Percentiles rank a stretch among this genome's conserved stretches.
phyloP scores from a whole-genome alignment of 2,888 invertebrate genomes.

The Archips crataeganus region DNA sequence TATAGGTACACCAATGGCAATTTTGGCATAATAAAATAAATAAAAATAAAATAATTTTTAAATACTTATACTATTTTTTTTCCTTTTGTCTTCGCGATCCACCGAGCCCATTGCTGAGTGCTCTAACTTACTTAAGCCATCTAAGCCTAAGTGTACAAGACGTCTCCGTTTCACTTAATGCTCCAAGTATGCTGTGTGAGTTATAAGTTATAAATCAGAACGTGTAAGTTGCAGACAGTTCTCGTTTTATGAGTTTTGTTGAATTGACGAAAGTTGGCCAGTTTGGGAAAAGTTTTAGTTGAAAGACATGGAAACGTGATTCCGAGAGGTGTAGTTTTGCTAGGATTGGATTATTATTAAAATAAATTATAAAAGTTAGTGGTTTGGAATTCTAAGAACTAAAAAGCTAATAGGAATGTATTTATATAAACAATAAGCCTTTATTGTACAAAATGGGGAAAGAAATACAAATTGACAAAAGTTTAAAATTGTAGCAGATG shows the following conservation, averaged over 20 bases:
- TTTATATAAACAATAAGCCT: too few relatives aligned
- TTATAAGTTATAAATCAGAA: slow-evolving; percentile 68
- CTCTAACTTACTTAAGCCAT: too few relatives aligned
- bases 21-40: too few relatives aligned
- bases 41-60: too few relatives aligned
- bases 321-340: background rate
- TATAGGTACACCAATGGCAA: too few relatives aligned
- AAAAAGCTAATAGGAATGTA: background rate
- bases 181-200: slow-evolving; percentile 48
- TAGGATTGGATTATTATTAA: background rate
- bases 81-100: too few relatives aligned
- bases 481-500: too few relatives aligned
- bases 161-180: background rate
- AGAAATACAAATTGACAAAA: too few relatives aligned
- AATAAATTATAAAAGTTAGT: background rate
- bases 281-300: slow-evolving; percentile 20
- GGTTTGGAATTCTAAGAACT: background rate
- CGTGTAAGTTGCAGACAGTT: slow-evolving; percentile 56
- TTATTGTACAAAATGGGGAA: too few relatives aligned
- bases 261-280: slow-evolving; percentile 34
- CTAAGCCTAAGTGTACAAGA: too few relatives aligned
- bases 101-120: too few relatives aligned
- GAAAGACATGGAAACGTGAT: background rate
- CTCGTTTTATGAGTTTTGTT: slow-evolving; percentile 31
- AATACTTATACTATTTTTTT: too few relatives aligned